These are phyloP conservation scores for Forpus xanthops DNA, from an alignment of 2,797 vertebrate genomes.

Conservation along the genomic window DNA sequence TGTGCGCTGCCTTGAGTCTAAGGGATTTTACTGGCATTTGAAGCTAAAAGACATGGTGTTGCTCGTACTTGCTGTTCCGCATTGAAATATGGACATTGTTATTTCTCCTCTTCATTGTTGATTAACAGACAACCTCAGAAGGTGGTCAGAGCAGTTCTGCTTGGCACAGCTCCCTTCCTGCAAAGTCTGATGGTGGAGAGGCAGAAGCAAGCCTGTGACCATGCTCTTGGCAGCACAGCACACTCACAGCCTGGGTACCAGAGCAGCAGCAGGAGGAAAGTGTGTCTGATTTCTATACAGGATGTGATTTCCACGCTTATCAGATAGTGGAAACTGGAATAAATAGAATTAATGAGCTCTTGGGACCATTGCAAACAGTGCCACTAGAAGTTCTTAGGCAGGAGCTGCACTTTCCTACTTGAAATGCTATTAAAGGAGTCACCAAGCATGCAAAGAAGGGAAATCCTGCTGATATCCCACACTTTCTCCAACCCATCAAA, in stretches of 20 bases:
- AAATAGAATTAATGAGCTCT: constrained; percentile 22
- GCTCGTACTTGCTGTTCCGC: neutral
- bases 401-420: neutral
- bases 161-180: neutral
- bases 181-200: neutral
- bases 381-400: neutral
- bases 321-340: constrained; percentile 19
- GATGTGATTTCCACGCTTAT: constrained; percentile 33
- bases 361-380: neutral
- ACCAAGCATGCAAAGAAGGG: neutral
- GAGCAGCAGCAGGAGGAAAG: neutral
- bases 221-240: neutral
- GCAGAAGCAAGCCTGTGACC: neutral
- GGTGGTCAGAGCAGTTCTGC: neutral
- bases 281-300: constrained; percentile 29
- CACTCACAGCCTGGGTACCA: neutral
- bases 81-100: neutral
- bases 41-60: neutral
- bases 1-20: no score
- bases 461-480: neutral
- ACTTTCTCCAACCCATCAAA: neutral
- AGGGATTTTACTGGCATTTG: neutral
- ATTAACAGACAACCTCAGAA: neutral
- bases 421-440: neutral
- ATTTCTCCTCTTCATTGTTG: neutral